phyloP scores from a whole-genome alignment of 37 sponge, comb jelly and placozoan species.

The Mnemiopsis leidyi region DNA sequence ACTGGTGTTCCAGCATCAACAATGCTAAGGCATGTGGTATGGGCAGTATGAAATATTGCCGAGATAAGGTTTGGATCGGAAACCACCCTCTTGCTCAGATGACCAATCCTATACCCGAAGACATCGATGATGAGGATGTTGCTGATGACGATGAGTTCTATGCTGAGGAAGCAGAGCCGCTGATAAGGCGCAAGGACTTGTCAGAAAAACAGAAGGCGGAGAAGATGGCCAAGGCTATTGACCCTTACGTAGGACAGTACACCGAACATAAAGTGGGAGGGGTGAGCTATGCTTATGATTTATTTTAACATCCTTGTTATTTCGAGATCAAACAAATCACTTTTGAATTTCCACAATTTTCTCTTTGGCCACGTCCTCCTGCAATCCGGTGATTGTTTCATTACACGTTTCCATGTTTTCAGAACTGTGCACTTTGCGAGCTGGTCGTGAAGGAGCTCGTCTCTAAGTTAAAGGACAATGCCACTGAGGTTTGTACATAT shows the following conservation, averaged over 20 bases:
- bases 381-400: too few relatives aligned
- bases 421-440: slow-evolving; percentile 52
- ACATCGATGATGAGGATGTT: slow-evolving; percentile 69
- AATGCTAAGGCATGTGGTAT: slow-evolving; percentile 66
- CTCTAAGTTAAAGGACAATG: slow-evolving; percentile 4
- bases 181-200: background rate
- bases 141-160: background rate
- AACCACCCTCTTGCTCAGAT: slow-evolving; percentile 52
- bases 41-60: slow-evolving; percentile 14
- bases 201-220: background rate
- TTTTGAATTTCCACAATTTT: too few relatives aligned
- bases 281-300: too few relatives aligned
- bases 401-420: background rate
- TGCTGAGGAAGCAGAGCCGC: background rate
- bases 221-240: background rate
- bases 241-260: background rate
- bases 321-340: too few relatives aligned
- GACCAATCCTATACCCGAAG: slow-evolving; percentile 57
- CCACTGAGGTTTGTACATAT: slow-evolving; percentile 60
- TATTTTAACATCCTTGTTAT: background rate
- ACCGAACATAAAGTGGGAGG: background rate
- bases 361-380: too few relatives aligned
- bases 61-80: slow-evolving; percentile 49
- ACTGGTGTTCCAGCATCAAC: slow-evolving; percentile 64
- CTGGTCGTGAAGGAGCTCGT: slow-evolving; percentile 15